Conservation (phyloP, 2,113 vertebrate genomes). For the Oenanthe oenanthe region DNA sequence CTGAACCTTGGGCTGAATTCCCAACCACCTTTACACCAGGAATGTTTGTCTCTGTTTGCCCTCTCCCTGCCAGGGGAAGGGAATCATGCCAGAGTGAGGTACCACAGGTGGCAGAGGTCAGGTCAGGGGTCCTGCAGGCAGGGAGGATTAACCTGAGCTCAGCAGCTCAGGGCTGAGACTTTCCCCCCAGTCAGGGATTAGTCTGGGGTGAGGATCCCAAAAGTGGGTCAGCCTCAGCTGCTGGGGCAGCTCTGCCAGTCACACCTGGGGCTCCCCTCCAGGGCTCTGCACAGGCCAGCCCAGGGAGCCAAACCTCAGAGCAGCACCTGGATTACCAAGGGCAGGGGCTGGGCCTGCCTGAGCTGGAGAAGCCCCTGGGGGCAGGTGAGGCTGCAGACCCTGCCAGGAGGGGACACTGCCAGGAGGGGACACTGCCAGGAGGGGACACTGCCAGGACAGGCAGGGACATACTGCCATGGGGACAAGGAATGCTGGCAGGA, state of each 20-base stretch:
- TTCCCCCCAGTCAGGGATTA: background rate
- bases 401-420: background rate
- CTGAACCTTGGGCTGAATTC: background rate
- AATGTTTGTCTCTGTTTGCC: fast-evolving
- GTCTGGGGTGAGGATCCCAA: background rate
- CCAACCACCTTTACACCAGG: fast-evolving
- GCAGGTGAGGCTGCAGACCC: background rate
- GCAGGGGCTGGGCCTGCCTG: fast-evolving
- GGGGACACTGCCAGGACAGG: background rate
- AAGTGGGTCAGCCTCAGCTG: background rate
- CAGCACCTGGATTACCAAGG: background rate
- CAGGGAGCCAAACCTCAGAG: background rate
- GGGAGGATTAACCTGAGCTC: background rate
- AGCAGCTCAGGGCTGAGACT: background rate
- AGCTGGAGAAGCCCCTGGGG: fast-evolving
- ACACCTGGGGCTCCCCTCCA: background rate
- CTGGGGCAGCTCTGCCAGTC: fast-evolving
- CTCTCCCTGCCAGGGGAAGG: background rate
- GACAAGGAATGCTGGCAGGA: background rate
- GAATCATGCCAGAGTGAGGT: fast-evolving
- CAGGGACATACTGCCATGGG: fast-evolving
- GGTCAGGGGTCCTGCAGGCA: fast-evolving
- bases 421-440: background rate
- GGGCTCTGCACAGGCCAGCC: background rate
- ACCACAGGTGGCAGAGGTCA: background rate